Evolutionary conservation across 1,140 invertebrate genomes (phyloP).

Genomic region (Antheraea mylitta): DNA sequence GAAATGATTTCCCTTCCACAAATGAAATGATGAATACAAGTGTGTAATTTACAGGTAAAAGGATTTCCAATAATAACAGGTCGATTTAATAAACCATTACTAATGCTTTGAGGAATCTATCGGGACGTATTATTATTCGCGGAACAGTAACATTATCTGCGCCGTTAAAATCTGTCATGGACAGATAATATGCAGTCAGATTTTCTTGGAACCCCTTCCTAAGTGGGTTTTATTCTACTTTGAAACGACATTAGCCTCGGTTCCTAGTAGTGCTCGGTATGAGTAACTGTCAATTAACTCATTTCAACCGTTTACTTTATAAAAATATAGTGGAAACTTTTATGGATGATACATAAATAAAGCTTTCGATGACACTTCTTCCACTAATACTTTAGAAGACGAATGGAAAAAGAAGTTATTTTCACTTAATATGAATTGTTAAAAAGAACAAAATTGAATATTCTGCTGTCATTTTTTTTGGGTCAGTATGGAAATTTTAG

Average conservation of each 20-base stretch:
- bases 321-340: not conserved
- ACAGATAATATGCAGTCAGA: slow-evolving; percentile 1
- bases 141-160: slow-evolving; percentile 12
- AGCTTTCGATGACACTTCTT: not conserved
- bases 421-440: too few relatives aligned
- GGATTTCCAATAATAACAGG: not conserved
- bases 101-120: slow-evolving; percentile 9
- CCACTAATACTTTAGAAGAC: too few relatives aligned
- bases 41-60: not conserved
- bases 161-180: slow-evolving; percentile 2
- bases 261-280: not conserved
- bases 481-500: too few relatives aligned
- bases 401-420: too few relatives aligned
- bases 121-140: slow-evolving; percentile 11
- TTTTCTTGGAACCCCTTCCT: not conserved
- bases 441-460: too few relatives aligned
- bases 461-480: too few relatives aligned
- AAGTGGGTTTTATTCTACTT: slow-evolving; percentile 1
- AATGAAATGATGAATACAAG: not conserved
- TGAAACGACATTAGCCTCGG: not conserved
- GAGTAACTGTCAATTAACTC: slow-evolving; percentile 2
- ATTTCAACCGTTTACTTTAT: not conserved
- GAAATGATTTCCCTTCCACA: not conserved
- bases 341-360: not conserved
- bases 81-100: not conserved